These are phyloP conservation scores for Cygnus buccinator DNA, from an alignment of 2,113 vertebrate genomes.

Conservation along the genomic window DNA sequence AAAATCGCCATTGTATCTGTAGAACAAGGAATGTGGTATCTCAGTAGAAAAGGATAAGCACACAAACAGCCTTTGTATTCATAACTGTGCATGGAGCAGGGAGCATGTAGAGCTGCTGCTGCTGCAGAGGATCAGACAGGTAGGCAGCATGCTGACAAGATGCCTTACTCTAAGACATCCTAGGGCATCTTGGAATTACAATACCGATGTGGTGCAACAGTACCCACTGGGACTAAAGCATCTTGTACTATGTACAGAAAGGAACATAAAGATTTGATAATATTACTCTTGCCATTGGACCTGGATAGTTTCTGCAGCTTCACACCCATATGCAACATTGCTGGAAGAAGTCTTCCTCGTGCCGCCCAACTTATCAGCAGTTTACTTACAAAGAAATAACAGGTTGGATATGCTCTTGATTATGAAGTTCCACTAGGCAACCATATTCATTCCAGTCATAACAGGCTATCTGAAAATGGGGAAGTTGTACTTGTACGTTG, in stretches of 20 bases:
- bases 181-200: background rate
- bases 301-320: background rate
- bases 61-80: background rate
- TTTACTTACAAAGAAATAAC: constrained; percentile 47
- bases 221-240: background rate
- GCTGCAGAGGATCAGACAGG: background rate
- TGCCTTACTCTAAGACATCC: background rate
- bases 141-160: background rate
- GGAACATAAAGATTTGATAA: background rate
- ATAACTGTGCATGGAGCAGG: background rate
- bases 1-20: background rate
- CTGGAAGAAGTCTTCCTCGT: background rate
- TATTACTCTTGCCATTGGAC: background rate
- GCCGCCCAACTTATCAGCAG: background rate
- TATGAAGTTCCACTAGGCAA: constrained; percentile 44
- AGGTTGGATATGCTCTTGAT: constrained; percentile 34
- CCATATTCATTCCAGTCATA: constrained; percentile 35
- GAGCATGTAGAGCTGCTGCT: background rate
- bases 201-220: background rate
- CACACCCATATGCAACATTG: too few species aligned
- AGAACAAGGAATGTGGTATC: background rate
- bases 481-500: background rate
- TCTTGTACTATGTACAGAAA: background rate
- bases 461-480: constrained; percentile 43
- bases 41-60: background rate